Percentiles rank a stretch among this genome's conserved stretches.
Conservation (phyloP, 2,113 vertebrate genomes). For the Electrona antarctica region DNA sequence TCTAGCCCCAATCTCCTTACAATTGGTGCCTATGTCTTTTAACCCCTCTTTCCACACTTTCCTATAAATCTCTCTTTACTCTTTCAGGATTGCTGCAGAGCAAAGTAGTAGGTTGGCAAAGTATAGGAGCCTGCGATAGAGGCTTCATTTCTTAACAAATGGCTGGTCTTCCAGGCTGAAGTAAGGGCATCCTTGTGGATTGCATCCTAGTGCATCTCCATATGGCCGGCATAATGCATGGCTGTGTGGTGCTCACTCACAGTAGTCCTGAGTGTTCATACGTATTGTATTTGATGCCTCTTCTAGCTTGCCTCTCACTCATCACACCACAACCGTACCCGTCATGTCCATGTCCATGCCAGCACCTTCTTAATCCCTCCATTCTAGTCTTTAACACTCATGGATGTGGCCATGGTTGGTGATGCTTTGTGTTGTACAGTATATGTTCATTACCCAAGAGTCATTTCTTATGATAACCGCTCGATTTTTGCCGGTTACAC, state of each 20-base stretch:
- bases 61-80: conserved; percentile 63
- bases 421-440: conserved; percentile 25
- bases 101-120: conserved; percentile 99
- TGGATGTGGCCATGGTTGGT: conserved; percentile 24
- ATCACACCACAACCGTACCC: conserved; percentile 42
- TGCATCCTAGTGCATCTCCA: conserved; percentile 61
- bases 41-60: conserved; percentile 51
- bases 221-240: conserved; percentile 70
- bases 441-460: conserved; percentile 12
- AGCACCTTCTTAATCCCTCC: conserved; percentile 18
- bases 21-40: conserved; percentile 25
- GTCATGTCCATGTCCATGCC: conserved; percentile 27
- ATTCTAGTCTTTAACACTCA: conserved; percentile 27
- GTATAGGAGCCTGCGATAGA: conserved; percentile 99
- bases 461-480: conserved; percentile 3
- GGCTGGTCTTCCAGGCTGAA: conserved; percentile 80
- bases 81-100: conserved; percentile 96
- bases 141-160: conserved; percentile 79
- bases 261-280: conserved; percentile 34
- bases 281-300: conserved; percentile 23
- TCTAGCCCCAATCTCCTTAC: conserved; percentile 30
- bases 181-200: conserved; percentile 81
- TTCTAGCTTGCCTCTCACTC: conserved; percentile 43
- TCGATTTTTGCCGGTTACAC: conserved; percentile 8
- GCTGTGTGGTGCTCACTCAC: conserved; percentile 64